phyloP scores from a whole-genome alignment of 1,140 invertebrate species.

The Drosophila repleta region DNA sequence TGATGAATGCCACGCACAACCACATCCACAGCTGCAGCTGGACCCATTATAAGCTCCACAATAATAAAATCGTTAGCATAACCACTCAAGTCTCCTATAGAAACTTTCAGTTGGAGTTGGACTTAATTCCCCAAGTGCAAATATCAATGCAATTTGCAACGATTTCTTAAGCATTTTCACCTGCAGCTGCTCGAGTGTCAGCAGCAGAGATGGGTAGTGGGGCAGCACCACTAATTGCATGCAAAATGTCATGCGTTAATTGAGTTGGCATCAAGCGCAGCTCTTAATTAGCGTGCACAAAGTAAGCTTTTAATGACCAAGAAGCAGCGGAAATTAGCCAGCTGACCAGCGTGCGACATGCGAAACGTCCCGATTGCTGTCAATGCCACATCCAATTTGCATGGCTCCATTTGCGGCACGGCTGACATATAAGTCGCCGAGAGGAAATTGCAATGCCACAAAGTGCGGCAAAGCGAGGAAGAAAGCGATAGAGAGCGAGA shows the following conservation, averaged over 20 bases:
- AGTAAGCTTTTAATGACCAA: conserved; percentile 49
- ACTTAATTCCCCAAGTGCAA: conserved; percentile 65
- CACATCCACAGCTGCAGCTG: conserved; percentile 54
- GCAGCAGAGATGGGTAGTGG: too few species aligned
- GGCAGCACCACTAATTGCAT: conserved; percentile 56
- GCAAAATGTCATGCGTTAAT: conserved; percentile 58
- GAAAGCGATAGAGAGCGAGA: too few species aligned
- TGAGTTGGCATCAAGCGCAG: conserved; percentile 69
- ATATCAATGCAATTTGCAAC: conserved; percentile 73
- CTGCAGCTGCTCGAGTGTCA: background rate
- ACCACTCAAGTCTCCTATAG: conserved; percentile 48
- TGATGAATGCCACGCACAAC: conserved; percentile 62
- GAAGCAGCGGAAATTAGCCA: conserved; percentile 34
- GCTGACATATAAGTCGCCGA: conserved; percentile 31
- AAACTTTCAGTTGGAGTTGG: conserved; percentile 31
- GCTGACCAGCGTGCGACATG: conserved; percentile 30
- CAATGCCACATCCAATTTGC: conserved; percentile 73
- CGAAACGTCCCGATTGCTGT: conserved; percentile 7
- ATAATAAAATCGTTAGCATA: conserved; percentile 63
- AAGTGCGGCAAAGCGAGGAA: background rate
- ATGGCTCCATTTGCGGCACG: conserved; percentile 6
- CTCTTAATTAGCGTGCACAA: conserved; percentile 63
- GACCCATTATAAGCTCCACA: conserved; percentile 55
- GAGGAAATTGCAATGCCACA: conserved; percentile 26
- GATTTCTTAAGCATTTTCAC: conserved; percentile 24